Evolutionary conservation across 1,140 invertebrate species (phyloP).

Genomic region (Ctenoplectra terminalis): DNA sequence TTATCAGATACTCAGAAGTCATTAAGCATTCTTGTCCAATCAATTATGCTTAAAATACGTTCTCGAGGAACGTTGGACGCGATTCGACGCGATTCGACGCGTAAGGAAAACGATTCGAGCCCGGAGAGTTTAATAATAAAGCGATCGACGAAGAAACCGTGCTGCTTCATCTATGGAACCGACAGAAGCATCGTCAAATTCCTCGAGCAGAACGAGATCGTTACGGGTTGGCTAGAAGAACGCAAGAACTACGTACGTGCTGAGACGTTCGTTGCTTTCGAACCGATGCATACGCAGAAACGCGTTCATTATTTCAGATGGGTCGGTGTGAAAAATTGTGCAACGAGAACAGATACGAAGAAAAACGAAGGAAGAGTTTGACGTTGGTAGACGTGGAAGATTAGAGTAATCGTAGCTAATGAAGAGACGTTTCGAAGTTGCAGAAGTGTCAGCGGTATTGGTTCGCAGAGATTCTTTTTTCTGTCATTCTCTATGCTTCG

Average conservation of each 20-base stretch:
- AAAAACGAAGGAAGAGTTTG: constrained; percentile 42
- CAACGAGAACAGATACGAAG: constrained; percentile 19
- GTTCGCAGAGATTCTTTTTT: too few relatives aligned
- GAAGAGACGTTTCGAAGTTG: constrained; percentile 47
- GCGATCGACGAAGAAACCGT: constrained; percentile 33
- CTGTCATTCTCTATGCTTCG: too few relatives aligned
- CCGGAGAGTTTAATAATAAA: constrained; percentile 34
- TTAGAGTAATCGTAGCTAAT: constrained; percentile 39
- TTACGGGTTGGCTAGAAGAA: constrained; percentile 47
- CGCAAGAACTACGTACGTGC: constrained; percentile 64
- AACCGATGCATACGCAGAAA: constrained; percentile 52
- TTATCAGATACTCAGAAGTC: constrained; percentile 7
- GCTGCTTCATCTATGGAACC: constrained; percentile 22
- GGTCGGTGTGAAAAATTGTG: constrained; percentile 31
- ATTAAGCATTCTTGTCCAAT: constrained; percentile 6
- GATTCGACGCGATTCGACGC: neutral
- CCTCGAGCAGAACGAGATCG: constrained; percentile 59
- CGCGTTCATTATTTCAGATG: constrained; percentile 55
- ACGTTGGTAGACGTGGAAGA: neutral
- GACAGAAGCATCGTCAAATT: constrained; percentile 59
- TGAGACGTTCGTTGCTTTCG: constrained; percentile 23
- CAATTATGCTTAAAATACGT: neutral
- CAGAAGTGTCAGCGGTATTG: too few relatives aligned
- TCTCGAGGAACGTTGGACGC: neutral
- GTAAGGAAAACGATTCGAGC: neutral